Evolutionary conservation across 2,888 invertebrate species (phyloP), one percentile per base, ranked within the genome.

Genomic region (Patella depressa): DNA sequence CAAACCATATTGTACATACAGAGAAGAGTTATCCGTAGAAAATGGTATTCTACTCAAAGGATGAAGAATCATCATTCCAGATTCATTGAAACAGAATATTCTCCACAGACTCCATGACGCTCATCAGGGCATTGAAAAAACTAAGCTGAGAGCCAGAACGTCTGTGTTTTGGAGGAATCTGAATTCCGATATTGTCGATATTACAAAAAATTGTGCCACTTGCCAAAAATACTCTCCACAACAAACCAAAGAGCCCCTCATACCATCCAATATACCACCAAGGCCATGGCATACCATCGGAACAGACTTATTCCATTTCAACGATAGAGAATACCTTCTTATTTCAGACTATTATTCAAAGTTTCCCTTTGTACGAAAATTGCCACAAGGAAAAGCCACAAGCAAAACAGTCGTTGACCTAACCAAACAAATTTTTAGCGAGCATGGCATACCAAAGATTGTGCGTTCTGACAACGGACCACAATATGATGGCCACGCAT

Each of bases 391-490:
- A n/a, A n/a, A n/a, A n/a, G n/a, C n/a, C n/a, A n/a, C n/a, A n/a
- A n/a, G n/a, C n/a, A n/a, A n/a, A n/a, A n/a, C n/a, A 17, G 76
- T 79, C 15, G 72, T 77, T 12, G 54, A 70, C 1, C 78, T 75
- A 2, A 17, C 81, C 71, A 81, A 82, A 70, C 59, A 65, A 15
- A 71, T 80, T 12, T 78, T 80, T 65, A 71, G 76, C 2, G 53
- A 71, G 14, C 81, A 84, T 53, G 80, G 80, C 11, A 75, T 84
- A 72, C 80, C 80, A 14, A 2, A 29, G 12, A 71, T 14, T 57
- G 74, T 82, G 19, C 65, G 78, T 29, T 79, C 78, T 29, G 82
- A 83, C 73, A 83, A 83, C 53, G 82, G 84, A 24, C 81, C 83
- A 3, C 80, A 83, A 34, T 81, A 57, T 57, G 15, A n/a, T n/a